Base-by-base conservation (phyloP, 2,888 invertebrate genomes). In the Ptychoptera contaminata region DNA sequence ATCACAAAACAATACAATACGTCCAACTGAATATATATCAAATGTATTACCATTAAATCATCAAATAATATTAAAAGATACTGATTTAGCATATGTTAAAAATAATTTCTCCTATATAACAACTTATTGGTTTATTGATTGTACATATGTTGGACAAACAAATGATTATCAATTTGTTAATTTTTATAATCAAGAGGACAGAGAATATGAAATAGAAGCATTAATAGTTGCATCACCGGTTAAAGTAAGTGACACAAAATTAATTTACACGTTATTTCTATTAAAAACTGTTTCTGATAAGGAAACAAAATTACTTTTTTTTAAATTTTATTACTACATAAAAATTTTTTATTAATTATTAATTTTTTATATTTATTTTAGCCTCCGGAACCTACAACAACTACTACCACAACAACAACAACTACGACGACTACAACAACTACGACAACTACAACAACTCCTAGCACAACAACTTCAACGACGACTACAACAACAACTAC, bases 41-140 rank as follows among this genome's bases (percentile, higher is more conserved):
- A 78, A 76, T 10, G 67, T 70, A 44, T 62, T 68, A 47, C 61
- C 71, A 16, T 74, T 79, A 1, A 62, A 63, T 40, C 79, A 80
- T 53, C 63, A 63, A 40, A 65, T 86, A 36, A 57, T 62, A 36
- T 56, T 87, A 11, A 71, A 71, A 2, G 60, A 71, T 16, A 69
- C 73, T 14, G 86, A 87, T 59, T 54, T 67, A 32, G 61, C 71
- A 42, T 83, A 70, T 58, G 59, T 86, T 16, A 59, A 58, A 23
- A 64, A 61, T 30, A 69, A 69, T 45, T 72, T 76, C 2, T 72
- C 73, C 5, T 65, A 59, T 46, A 65, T 82, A 11, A 60, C 72
- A 23, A 79, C 81, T 0, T 82, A 76, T 59, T 87, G 87, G 87
- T 86, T 84, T 56, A 70, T 83, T 48, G 82, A 87, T 60, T 87